phyloP scores from a whole-genome alignment of 2,888 invertebrate species.

The Monochamus alternatus region DNA sequence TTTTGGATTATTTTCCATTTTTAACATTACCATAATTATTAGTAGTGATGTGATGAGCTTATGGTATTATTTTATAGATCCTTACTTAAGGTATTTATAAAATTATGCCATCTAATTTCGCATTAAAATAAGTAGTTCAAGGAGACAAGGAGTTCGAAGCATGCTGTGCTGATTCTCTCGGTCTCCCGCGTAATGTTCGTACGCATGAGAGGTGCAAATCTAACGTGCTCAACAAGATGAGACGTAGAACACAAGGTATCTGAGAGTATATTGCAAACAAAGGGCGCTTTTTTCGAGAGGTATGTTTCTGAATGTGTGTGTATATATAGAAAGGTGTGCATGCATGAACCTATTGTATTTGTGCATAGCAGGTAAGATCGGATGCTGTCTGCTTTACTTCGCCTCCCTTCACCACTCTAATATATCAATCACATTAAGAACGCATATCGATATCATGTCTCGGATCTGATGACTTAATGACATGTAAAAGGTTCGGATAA shows the following conservation, averaged over 20 bases:
- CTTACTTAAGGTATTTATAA: no score
- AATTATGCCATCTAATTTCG: no score
- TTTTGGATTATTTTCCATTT: no score
- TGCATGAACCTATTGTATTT: conserved; percentile 52
- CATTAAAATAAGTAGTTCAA: no score
- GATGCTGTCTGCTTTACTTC: conserved; percentile 45
- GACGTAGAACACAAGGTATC: conserved; percentile 57
- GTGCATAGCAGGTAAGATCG: conserved; percentile 50
- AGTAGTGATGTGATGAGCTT: no score
- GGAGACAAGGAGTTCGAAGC: not conserved
- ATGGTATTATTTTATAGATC: no score
- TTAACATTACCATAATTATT: no score
- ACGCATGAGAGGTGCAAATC: conserved; percentile 48
- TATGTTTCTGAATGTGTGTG: conserved; percentile 45
- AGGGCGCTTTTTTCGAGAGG: conserved; percentile 46
- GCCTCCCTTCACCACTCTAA: conserved; percentile 65
- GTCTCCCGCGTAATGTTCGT: conserved; percentile 41
- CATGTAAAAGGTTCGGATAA: conserved; percentile 29
- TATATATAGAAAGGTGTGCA: conserved; percentile 50
- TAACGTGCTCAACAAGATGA: conserved; percentile 61
- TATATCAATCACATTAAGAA: conserved; percentile 69
- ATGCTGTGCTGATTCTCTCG: not conserved
- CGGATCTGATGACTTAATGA: conserved; percentile 63
- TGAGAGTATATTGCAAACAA: conserved; percentile 41
- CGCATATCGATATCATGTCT: conserved; percentile 65